Base-by-base conservation (phyloP, 2,888 invertebrate genomes). In the Cylloceria caligata region DNA sequence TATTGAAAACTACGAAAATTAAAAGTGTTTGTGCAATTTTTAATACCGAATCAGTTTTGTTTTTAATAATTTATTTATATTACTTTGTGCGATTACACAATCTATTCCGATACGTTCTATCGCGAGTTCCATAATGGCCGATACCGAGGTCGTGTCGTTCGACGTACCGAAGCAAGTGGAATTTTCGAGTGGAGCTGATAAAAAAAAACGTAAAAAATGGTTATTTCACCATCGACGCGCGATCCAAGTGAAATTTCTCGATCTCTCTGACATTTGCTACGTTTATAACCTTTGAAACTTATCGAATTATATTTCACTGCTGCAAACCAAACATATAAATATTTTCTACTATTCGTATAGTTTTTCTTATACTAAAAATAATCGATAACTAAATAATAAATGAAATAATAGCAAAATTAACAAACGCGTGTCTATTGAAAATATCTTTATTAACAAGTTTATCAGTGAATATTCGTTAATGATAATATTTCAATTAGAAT, bases 51-150 rank as follows among this genome's bases (percentile, higher is more conserved):
- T 55, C 6, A 7, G 6, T 19, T 7, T 42, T 21, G n/a, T 60
- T 39, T 19, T 36, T 13, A 5, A 42, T n/a, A 7, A 55, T 42
- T 68, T 30, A 9, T 55, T 24, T 21, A 16, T 45, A 21, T 34
- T 6, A 3, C 30, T 68, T 7, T 24, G 13, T 19, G 6, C 27
- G 21, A 42, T 52, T 47, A 42, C 36, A 52, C 69, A 24, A 64
- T 75, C 68, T 55, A 60, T 45, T 57, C 71, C 49, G 42, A 71
- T 75, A 65, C 45, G 64, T 39, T 76, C 49, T 39, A 42, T 64
- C 74, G 75, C 39, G 47, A 36, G 57, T 73, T 68, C 81, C 72
- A 45, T 73, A 72, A 81, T 81, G 81, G 81, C 81, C 72, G 81
- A 81, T 68, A 64, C 60, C 68, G 27, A 52, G 55, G 42, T 52